Evolutionary conservation across 2,113 vertebrate species (phyloP).

Genomic region (Semnornis frantzii): DNA sequence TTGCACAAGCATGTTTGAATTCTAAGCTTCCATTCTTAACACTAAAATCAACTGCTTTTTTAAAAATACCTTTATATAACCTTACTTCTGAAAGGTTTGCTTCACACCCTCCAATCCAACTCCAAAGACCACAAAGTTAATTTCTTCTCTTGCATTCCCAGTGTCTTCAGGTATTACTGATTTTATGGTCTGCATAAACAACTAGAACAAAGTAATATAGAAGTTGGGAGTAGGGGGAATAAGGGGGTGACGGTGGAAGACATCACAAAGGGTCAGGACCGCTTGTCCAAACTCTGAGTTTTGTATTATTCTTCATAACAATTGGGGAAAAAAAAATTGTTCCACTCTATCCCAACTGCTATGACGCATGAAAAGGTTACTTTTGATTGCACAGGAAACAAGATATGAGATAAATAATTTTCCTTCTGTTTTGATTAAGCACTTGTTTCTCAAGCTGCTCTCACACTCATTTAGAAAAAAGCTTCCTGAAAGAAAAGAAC

Average conservation of each 20-base stretch:
- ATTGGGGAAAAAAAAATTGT: neutral
- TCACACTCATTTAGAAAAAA: neutral
- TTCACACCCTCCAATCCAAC: neutral
- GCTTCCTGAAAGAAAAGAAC: neutral
- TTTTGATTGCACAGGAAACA: slow-evolving; percentile 16
- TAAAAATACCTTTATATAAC: neutral
- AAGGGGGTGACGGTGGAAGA: too few relatives aligned
- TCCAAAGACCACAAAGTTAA: neutral
- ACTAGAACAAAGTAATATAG: neutral
- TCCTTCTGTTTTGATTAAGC: neutral
- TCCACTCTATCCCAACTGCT: neutral
- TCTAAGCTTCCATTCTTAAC: too few relatives aligned
- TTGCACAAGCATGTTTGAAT: neutral
- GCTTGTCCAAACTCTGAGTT: neutral
- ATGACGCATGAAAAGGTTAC: neutral
- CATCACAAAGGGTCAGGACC: neutral
- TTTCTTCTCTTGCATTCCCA: neutral
- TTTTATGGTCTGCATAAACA: neutral
- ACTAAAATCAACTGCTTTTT: neutral
- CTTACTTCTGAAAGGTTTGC: neutral
- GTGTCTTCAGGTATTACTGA: neutral
- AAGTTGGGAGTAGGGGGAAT: neutral
- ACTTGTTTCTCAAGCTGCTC: neutral
- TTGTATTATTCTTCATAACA: neutral
- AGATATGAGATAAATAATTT: neutral